A percentile compares a stretch with the other conserved stretches of the same genome.
phyloP scores from a whole-genome alignment of 1,140 invertebrate species.

The Agrypnia vestita region DNA sequence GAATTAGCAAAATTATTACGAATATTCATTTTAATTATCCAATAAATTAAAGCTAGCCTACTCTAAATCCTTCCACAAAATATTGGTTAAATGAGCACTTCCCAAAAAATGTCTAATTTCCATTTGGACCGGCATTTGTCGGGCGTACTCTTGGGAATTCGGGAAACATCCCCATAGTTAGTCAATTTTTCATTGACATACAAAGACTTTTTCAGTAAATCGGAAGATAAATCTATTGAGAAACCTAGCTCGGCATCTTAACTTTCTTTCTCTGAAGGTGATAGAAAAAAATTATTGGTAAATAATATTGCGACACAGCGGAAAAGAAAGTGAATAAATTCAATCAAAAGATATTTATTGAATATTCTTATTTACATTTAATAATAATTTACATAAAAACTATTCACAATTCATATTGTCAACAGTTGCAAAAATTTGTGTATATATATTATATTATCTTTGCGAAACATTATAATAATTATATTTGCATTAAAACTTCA shows the following conservation, averaged over 20 bases:
- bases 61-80: no score
- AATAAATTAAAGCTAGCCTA: no score
- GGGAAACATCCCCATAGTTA: no score
- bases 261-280: no score
- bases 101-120: no score
- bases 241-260: not conserved
- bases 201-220: not conserved
- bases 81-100: no score
- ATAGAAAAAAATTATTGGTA: no score
- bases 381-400: slow-evolving; percentile 45
- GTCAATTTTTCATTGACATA: not conserved
- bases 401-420: slow-evolving; percentile 52
- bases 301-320: no score
- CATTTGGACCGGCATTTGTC: no score
- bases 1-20: no score
- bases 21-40: no score
- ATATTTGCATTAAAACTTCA: not conserved
- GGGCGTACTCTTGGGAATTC: no score
- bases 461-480: slow-evolving; percentile 17
- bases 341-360: slow-evolving; percentile 52
- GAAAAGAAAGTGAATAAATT: slow-evolving; percentile 33
- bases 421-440: slow-evolving; percentile 46
- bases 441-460: slow-evolving; percentile 14
- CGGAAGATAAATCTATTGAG: not conserved
- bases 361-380: slow-evolving; percentile 47